Evolutionary conservation across 2,888 invertebrate genomes (phyloP).

Genomic region (Coelopa pilipes): DNA sequence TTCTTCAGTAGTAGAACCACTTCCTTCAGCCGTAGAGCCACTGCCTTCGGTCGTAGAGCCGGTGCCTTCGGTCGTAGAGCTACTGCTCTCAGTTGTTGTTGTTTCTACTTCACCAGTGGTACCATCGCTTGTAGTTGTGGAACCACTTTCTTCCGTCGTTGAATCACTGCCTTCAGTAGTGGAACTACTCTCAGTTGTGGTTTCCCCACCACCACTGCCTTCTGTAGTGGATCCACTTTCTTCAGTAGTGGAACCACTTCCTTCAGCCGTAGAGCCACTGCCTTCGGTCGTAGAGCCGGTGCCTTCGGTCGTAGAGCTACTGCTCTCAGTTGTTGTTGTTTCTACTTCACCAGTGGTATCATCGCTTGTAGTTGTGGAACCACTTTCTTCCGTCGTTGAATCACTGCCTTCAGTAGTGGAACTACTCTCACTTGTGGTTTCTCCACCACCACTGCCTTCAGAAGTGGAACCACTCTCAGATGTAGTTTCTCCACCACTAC

Average conservation of each 20-base stretch:
- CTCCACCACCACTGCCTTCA: background rate
- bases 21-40: background rate
- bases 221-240: background rate
- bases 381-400: constrained; percentile 21
- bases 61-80: too few relatives aligned
- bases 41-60: background rate
- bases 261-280: constrained; percentile 41
- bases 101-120: background rate
- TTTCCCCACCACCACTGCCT: background rate
- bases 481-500: background rate
- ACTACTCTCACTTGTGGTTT: background rate
- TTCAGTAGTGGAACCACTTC: constrained; percentile 14
- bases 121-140: background rate
- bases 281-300: background rate
- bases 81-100: background rate
- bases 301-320: too few relatives aligned
- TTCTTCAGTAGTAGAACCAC: background rate
- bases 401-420: constrained; percentile 1
- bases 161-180: constrained; percentile 3
- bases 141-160: constrained; percentile 17
- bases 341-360: background rate
- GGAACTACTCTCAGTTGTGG: background rate
- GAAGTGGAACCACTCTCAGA: background rate
- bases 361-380: background rate
- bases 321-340: background rate